Base-by-base conservation (phyloP, 2,113 vertebrate species). In the Siphamia tubifer region DNA sequence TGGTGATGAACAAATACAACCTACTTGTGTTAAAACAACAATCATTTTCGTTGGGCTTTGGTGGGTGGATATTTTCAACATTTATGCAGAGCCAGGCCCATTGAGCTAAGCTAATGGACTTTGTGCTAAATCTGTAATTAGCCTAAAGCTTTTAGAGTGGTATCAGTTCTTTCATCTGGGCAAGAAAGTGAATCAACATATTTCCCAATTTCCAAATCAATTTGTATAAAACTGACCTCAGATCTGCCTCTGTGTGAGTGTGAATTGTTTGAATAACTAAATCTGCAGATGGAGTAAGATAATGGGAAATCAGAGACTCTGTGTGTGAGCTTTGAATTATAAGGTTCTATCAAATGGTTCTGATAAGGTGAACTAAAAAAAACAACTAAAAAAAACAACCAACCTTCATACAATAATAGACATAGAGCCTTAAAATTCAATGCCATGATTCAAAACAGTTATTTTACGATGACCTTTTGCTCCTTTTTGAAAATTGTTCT, bases 361-460 rank as follows among this genome's bases (percentile, higher is more conserved):
- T 48, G n/a, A 43, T 8, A 25, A 5, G 9, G 4, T 16, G 10
- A 45, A 44, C 16, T 24, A n/a, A n/a, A n/a, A n/a, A n/a, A n/a
- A n/a, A n/a, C n/a, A n/a, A n/a, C n/a, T n/a, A n/a, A n/a, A n/a
- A n/a, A n/a, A n/a, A n/a, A n/a, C n/a, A n/a, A n/a, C n/a, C n/a
- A n/a, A n/a, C n/a, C n/a, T n/a, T n/a, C 6, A 24, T 9, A 8
- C 6, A 0, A 42, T 8, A 15, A 35, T 44, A 36, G 4, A 45
- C 3, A 31, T 2, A 17, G 15, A 57, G 21, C n/a, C 4, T 28
- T 5, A 49, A 9, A 24, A 39, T 47, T 54, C 27, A 68, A 56
- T 35, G 39, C 68, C 61, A 47, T 36, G 28, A 52, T 39, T 51
- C 21, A 69, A 53, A 6, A 68, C 1, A 52, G 19, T 15, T 55